Conservation (phyloP, 2,797 vertebrate species). For the Oophaga sylvatica region DNA sequence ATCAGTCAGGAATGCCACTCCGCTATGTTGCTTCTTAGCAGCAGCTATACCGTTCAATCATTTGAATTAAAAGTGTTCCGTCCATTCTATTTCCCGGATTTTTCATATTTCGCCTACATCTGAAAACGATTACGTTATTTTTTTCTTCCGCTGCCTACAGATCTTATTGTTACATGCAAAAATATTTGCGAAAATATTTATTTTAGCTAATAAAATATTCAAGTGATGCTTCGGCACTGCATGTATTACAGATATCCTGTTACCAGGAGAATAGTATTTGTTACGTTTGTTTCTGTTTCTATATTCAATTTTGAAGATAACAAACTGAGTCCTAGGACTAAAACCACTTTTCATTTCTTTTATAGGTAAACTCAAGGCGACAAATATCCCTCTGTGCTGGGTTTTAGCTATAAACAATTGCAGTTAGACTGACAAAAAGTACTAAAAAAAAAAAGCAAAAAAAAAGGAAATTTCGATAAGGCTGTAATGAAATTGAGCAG, state of each 20-base stretch:
- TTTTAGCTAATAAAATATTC: conserved; percentile 19
- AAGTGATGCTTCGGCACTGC: not conserved
- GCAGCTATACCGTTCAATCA: not conserved
- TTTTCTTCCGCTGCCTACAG: not conserved
- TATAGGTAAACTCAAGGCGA: conserved; percentile 9
- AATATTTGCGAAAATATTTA: conserved; percentile 19
- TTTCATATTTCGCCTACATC: not conserved
- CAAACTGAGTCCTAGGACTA: not conserved
- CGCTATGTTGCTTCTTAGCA: not conserved
- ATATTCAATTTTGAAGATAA: conserved; percentile 26
- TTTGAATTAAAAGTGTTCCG: not conserved
- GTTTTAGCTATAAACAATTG: conserved; percentile 34
- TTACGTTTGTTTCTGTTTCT: conserved; percentile 10
- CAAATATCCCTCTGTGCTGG: conserved; percentile 12
- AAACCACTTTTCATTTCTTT: conserved; percentile 33
- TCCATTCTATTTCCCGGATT: not conserved
- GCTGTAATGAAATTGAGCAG: conserved; percentile 41
- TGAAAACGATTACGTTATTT: not conserved
- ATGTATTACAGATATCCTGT: conserved; percentile 3
- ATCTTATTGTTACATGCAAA: conserved; percentile 9
- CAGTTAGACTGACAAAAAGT: conserved; percentile 17
- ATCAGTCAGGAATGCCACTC: not conserved
- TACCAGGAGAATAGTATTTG: conserved; percentile 21
- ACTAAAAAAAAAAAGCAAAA: not conserved
- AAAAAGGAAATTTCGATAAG: conserved; percentile 19